Base-by-base conservation (phyloP, 92 coral and sea anemone genomes). In the Porites rus region DNA sequence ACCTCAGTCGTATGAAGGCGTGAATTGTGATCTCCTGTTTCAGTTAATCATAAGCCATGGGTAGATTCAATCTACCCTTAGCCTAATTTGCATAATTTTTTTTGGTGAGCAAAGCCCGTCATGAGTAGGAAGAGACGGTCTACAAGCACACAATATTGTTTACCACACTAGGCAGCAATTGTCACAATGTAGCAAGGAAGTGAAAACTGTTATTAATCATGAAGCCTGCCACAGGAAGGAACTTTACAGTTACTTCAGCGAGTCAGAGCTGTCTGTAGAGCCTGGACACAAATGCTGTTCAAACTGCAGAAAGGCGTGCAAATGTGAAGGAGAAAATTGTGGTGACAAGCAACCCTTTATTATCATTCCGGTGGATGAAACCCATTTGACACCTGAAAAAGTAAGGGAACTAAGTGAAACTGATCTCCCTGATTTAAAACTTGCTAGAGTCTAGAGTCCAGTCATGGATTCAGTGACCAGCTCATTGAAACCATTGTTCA, bases 41-140 rank as follows among this genome's bases (percentile, higher is more conserved):
- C n/a, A n/a, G n/a, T n/a, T n/a, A n/a, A n/a, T n/a, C n/a, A n/a
- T n/a, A n/a, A n/a, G n/a, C n/a, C n/a, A n/a, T n/a, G n/a, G n/a
- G n/a, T n/a, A n/a, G n/a, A n/a, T n/a, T n/a, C n/a, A n/a, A n/a
- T n/a, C n/a, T n/a, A n/a, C n/a, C n/a, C n/a, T n/a, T n/a, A n/a
- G n/a, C n/a, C n/a, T n/a, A n/a, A n/a, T n/a, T n/a, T n/a, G n/a
- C n/a, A n/a, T n/a, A n/a, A n/a, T n/a, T n/a, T n/a, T n/a, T n/a
- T n/a, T n/a, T n/a, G n/a, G n/a, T n/a, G n/a, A n/a, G n/a, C n/a
- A n/a, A n/a, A n/a, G n/a, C n/a, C n/a, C n/a, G n/a, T n/a, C n/a
- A 9, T 65, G 89, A 25, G 91, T 78, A 20, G 94, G 94, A 21
- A 79, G 89, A 72, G 92, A 91, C 88, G 91, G 86, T 31, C 59